Base-by-base conservation (phyloP, 1,140 invertebrate species). In the Platyscapa corneri region DNA sequence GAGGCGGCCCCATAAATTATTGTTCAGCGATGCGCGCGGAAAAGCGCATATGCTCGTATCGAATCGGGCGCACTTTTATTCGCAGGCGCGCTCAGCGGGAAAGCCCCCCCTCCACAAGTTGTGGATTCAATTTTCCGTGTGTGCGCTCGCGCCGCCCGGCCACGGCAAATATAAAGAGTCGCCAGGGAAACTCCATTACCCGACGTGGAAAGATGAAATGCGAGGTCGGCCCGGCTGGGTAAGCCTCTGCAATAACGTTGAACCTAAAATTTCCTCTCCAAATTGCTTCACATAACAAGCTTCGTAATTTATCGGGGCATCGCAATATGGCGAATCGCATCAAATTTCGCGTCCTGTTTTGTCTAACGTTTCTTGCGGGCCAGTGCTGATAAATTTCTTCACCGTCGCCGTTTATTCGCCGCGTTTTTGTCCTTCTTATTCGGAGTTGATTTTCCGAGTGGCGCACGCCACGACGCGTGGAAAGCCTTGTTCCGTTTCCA, bases 41-140 rank as follows among this genome's bases (percentile, higher is more conserved):
- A 77, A 70, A 77, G 37, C 56, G 53, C 81, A 82, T 75, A 82
- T 14, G 53, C 30, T 30, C 65, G 65, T 3, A 67, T 12, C 65
- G 6, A 34, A 32, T 32, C 34, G 23, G 65, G 65, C n/a, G 27
- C 32, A 30, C 16, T 67, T 67, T 67, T 12, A 67, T 67, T 67
- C 27, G 23, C 65, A 12, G 6, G 67, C 42, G 49, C 65, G 56
- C 56, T 27, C 23, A 2, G 3, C 56, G 23, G 20, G 56, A 60
- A 60, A 60, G 27, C 56, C 37, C 37, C n/a, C n/a, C n/a, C n/a
- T n/a, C n/a, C n/a, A n/a, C n/a, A 79, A 85, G 72, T 84, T 76
- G 74, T 39, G 30, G 67, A 87, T 87, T 87, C 81, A 84, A 88
- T 88, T 88, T 86, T 86, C 78, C 32, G 80, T 46, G 80, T 49